A percentile compares a stretch with the other conserved stretches of the same genome.
These are phyloP conservation scores for Heterodera schachtii DNA, from an alignment of 1,140 invertebrate genomes.

Conservation along the genomic window DNA sequence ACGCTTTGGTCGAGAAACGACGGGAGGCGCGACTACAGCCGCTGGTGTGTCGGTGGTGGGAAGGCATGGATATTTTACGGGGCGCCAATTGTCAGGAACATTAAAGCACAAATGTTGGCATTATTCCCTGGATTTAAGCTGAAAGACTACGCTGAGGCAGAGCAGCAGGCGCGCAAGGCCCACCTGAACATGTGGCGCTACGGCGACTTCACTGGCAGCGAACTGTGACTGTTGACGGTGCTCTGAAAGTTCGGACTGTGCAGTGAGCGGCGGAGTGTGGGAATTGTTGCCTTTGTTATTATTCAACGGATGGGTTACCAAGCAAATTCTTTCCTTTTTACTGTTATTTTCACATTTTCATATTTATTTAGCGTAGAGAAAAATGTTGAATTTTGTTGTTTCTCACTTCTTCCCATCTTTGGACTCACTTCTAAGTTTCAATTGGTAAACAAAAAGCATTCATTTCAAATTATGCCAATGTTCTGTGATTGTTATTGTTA, in stretches of 20 bases:
- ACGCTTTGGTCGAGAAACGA: slow-evolving; percentile 78
- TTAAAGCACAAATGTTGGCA: not conserved
- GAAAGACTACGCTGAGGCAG: slow-evolving; percentile 55
- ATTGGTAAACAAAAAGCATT: too few species aligned
- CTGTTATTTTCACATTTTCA: not conserved
- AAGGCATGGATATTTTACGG: not conserved
- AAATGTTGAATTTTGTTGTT: slow-evolving; percentile 10
- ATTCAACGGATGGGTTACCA: not conserved
- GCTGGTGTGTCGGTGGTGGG: slow-evolving; percentile 69
- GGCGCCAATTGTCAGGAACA: not conserved
- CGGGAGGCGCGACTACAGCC: slow-evolving; percentile 80
- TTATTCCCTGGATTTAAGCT: slow-evolving; percentile 45
- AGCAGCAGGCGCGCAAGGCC: slow-evolving; percentile 52
- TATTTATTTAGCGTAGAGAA: not conserved
- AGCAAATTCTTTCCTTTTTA: not conserved
- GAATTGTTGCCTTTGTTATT: slow-evolving; percentile 21
- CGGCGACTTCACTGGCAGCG: slow-evolving; percentile 62
- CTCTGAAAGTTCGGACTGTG: not conserved
- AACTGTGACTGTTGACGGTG: slow-evolving; percentile 35
- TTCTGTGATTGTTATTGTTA: slow-evolving; percentile 28
- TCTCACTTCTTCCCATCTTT: not conserved
- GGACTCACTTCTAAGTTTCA: not conserved
- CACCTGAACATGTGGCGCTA: slow-evolving; percentile 63
- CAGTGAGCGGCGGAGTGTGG: not conserved
- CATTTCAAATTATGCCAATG: not conserved